Evolutionary conservation across 2,113 vertebrate genomes (phyloP), one percentile per base, ranked within the genome.

Genomic region (Ploceus nigricollis): DNA sequence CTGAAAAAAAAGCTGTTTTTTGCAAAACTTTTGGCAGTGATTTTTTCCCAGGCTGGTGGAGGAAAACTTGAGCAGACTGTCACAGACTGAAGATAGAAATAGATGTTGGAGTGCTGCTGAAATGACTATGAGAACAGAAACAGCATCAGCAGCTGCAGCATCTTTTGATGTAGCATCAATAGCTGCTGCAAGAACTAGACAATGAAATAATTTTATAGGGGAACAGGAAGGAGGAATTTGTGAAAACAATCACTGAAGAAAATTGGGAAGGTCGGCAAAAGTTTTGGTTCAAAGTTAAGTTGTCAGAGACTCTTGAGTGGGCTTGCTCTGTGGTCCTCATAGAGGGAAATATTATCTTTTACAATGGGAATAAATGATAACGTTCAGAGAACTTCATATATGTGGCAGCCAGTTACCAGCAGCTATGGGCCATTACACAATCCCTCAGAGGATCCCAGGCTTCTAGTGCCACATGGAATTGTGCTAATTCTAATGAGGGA

Each of bases 31-130:
- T 53, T 96, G 92, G 75, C 94, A 94, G 72, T 42, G 61, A 35
- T 91, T 95, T 94, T 94, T 93, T 91, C 94, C 92, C 94, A 96
- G 88, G 82, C 92, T 93, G 61, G 42, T 94, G 57, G 37, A 71
- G 56, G 44, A 93, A 65, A 76, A 48, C 58, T 90, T 93, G 50
- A 80, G 82, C 94, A 90, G 80, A n/a, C 71, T 73, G 47, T 86
- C 23, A 77, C 75, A 88, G 88, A 44, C 75, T 66, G 63, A 80
- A 92, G 82, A 92, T 92, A 85, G 83, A 96, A 94, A 93, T 88
- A 94, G 94, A 93, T 69, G 37, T 42, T 92, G 58, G 81, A 94
- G 70, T 78, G 88, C 54, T 86, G 54, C 90, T 92, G 90, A 93
- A 90, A 93, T 83, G 92, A 27, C 85, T 93, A 47, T 83, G 90